Percentiles rank a stretch among this genome's conserved stretches.
Conservation (phyloP, 2,113 vertebrate genomes). For the Nycticorax nycticorax region DNA sequence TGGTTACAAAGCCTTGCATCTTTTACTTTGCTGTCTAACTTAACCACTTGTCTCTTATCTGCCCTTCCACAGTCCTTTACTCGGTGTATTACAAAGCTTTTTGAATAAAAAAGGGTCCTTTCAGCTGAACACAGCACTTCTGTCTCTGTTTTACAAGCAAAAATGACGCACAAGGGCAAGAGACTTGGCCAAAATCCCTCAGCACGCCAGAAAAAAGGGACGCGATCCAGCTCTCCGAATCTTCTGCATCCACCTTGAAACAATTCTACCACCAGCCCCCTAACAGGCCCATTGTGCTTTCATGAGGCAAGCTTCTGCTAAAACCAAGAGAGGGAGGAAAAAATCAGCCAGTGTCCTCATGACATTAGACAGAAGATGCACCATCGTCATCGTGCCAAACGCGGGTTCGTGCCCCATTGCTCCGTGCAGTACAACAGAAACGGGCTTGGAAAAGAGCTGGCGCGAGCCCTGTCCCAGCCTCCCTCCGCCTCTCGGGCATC, state of each 20-base stretch:
- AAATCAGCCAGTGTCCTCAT: not conserved
- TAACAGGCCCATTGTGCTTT: not conserved
- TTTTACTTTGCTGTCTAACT: not conserved
- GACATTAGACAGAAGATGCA: not conserved
- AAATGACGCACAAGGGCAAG: not conserved
- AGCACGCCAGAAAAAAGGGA: not conserved
- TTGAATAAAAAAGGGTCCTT: not conserved
- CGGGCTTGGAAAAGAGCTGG: not conserved
- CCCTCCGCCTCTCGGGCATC: not conserved
- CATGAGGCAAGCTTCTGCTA: not conserved
- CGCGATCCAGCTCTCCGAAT: not conserved
- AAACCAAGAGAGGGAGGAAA: not conserved
- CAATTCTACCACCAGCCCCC: not conserved
- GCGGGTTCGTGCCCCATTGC: not conserved
- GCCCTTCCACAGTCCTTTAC: not conserved
- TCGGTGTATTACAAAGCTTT: not conserved
- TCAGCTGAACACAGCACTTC: not conserved
- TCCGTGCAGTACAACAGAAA: not conserved
- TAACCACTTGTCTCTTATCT: not conserved
- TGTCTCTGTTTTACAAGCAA: not conserved
- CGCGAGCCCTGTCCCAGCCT: not conserved
- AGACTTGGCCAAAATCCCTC: not conserved
- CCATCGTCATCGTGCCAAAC: not conserved
- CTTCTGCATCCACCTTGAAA: not conserved
- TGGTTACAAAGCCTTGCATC: not conserved